phyloP scores from a whole-genome alignment of 2,888 invertebrate species.

The Phorcus lineatus region DNA sequence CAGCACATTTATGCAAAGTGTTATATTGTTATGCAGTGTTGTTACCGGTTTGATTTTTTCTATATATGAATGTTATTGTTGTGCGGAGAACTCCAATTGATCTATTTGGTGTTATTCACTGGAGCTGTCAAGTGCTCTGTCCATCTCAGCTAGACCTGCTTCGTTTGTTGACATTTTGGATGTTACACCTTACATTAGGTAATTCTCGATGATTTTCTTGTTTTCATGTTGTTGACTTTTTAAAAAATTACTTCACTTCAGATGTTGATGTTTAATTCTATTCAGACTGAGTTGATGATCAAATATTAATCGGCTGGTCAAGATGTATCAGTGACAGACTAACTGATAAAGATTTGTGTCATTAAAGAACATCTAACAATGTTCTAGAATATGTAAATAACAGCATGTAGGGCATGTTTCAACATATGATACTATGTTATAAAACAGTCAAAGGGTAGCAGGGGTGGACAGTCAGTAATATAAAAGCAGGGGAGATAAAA shows the following conservation, averaged over 20 bases:
- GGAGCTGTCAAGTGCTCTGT: neutral
- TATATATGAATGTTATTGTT: neutral
- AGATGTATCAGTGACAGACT: no score
- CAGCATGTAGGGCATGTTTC: neutral
- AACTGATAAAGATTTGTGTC: no score
- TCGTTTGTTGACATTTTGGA: slow-evolving; percentile 7
- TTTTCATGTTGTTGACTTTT: no score
- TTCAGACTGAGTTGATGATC: no score
- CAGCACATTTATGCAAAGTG: neutral
- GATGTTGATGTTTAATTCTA: no score
- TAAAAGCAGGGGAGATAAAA: no score
- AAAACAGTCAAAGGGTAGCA: no score
- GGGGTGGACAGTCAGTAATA: no score
- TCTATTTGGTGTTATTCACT: neutral
- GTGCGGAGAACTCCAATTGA: neutral
- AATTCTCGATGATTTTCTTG: neutral
- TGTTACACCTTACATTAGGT: neutral
- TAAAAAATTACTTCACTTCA: no score
- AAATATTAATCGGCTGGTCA: no score
- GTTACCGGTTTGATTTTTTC: neutral
- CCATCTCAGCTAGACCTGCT: neutral
- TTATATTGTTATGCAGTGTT: neutral
- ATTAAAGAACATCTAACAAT: neutral
- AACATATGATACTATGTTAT: no score
- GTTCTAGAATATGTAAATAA: neutral